These are phyloP conservation scores for Leptinotarsa defecta DNA, from an alignment of 1,140 invertebrate genomes.

Conservation along the genomic window DNA sequence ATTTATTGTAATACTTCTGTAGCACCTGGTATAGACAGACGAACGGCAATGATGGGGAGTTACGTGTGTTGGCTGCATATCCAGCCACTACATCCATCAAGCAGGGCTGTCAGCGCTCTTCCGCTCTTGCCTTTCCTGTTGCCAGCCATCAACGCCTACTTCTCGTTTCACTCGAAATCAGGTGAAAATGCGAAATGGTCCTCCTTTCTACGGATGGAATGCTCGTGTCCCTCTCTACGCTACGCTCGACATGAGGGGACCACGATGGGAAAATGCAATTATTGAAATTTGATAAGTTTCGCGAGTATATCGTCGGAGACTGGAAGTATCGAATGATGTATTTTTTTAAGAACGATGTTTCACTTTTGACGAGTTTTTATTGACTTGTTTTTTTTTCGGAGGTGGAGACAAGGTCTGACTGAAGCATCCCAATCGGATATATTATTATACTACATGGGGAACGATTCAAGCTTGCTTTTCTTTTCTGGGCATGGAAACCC, in stretches of 20 bases:
- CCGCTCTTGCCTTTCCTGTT: conserved; percentile 20
- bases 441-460: too few species aligned
- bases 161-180: conserved; percentile 16
- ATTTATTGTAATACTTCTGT: not conserved
- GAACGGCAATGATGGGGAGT: not conserved
- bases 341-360: not conserved
- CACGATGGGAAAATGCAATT: conserved; percentile 18
- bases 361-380: not conserved
- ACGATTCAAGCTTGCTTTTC: too few species aligned
- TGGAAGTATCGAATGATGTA: not conserved
- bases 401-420: too few species aligned
- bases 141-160: conserved; percentile 19
- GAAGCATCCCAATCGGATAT: too few species aligned
- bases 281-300: conserved; percentile 23
- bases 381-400: not conserved
- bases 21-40: not conserved
- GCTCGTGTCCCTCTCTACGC: not conserved
- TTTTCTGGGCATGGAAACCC: too few species aligned
- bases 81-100: conserved; percentile 22
- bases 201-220: conserved; percentile 3
- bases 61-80: not conserved
- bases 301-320: not conserved
- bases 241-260: not conserved
- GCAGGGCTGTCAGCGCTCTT: conserved; percentile 20
- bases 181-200: conserved; percentile 12